A percentile compares a stretch with the other conserved stretches of the same genome.
Evolutionary conservation across 1,140 invertebrate species (phyloP).

Genomic region (Ephestia elutella): DNA sequence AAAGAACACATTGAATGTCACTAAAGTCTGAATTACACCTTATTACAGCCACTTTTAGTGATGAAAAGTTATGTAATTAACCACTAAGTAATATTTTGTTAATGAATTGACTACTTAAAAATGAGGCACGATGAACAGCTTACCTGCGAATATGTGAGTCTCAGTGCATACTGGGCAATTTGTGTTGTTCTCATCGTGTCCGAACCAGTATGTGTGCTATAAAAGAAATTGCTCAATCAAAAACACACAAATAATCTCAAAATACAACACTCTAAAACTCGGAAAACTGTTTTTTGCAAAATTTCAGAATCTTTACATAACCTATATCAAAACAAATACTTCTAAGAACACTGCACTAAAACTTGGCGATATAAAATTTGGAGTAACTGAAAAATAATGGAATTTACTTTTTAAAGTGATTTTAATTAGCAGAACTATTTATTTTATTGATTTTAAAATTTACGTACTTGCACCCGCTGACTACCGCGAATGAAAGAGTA

Average conservation of each 20-base stretch:
- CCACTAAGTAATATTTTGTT: no score
- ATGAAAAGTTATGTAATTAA: no score
- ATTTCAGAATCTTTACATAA: conserved; percentile 45
- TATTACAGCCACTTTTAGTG: no score
- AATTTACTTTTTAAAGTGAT: background rate
- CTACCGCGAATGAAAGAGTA: conserved; percentile 52
- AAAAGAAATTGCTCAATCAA: conserved; percentile 47
- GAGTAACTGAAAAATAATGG: background rate
- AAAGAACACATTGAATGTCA: no score
- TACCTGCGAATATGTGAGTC: conserved; percentile 72
- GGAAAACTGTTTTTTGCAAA: conserved; percentile 26
- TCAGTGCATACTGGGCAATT: conserved; percentile 62
- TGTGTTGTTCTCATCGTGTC: conserved; percentile 67
- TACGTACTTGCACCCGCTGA: conserved; percentile 57
- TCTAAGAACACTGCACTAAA: background rate
- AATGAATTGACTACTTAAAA: no score
- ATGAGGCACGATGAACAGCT: conserved; percentile 18
- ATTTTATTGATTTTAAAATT: conserved; percentile 10
- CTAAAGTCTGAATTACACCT: no score
- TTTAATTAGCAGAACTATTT: no score
- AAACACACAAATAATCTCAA: conserved; percentile 33
- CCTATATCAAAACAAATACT: conserved; percentile 26
- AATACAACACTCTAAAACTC: conserved; percentile 31
- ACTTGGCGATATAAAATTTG: background rate
- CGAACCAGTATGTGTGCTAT: conserved; percentile 42